Evolutionary conservation across 2,797 vertebrate genomes (phyloP).

Genomic region (Trachops cirrhosus): DNA sequence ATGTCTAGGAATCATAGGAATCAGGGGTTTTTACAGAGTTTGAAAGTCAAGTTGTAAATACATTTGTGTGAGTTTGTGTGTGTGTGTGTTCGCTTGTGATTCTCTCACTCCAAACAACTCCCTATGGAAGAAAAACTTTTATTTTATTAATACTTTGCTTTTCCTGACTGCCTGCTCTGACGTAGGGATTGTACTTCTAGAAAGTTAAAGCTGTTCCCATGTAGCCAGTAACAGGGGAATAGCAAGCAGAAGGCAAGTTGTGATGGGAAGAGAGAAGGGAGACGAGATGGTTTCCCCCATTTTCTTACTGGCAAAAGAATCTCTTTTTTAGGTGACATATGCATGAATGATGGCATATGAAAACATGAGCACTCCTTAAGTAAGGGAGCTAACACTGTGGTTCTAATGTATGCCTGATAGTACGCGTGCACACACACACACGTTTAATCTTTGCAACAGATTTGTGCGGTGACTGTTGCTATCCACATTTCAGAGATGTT

Average conservation of each 20-base stretch:
- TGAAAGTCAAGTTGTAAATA: constrained; percentile 9
- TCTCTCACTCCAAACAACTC: not conserved
- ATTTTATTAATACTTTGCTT: not conserved
- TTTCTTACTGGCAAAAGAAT: not conserved
- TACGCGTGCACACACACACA: not conserved
- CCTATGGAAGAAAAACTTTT: not conserved
- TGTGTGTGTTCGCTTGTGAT: not conserved
- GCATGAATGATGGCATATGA: not conserved
- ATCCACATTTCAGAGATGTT: not conserved
- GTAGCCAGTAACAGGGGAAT: not conserved
- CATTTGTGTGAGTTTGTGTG: not conserved
- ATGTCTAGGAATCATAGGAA: not conserved
- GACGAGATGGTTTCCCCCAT: fast-evolving
- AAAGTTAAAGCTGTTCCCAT: not conserved
- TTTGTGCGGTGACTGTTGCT: not conserved
- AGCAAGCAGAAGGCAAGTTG: not conserved
- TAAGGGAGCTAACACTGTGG: not conserved
- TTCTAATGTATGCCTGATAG: not conserved
- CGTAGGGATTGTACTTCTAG: not conserved
- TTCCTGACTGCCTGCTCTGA: not conserved
- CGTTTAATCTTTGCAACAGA: not conserved
- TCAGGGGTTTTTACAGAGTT: not conserved
- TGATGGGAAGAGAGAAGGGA: not conserved
- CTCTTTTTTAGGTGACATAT: not conserved
- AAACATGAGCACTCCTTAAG: not conserved